A percentile compares a stretch with the other conserved stretches of the same genome.
Evolutionary conservation across 2,113 vertebrate species (phyloP).

Genomic region (Lepus timidus): DNA sequence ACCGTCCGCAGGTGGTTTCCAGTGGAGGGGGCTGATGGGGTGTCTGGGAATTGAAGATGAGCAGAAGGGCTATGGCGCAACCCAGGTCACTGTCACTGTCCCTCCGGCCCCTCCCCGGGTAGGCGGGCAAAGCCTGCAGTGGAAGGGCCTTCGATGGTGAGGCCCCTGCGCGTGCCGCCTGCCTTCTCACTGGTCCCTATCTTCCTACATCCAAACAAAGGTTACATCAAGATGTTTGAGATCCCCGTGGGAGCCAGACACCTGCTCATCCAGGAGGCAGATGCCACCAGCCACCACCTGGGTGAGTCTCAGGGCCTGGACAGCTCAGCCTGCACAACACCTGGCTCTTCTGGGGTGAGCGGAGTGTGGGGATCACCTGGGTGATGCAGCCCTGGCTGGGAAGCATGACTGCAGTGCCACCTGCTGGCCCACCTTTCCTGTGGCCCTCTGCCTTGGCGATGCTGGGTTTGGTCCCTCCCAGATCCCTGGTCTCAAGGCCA

Average conservation of each 20-base stretch:
- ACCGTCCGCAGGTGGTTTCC: neutral
- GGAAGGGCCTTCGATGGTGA: neutral
- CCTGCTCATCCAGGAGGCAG: conserved; percentile 95
- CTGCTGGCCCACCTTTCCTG: neutral
- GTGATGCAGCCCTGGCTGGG: too few species aligned
- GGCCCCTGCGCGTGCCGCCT: fast-evolving
- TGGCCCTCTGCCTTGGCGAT: neutral
- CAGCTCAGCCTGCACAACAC: fast-evolving
- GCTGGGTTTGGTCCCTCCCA: neutral
- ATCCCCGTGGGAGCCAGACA: conserved; percentile 96
- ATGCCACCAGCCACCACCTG: conserved; percentile 91
- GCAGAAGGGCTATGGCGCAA: neutral
- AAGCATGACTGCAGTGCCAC: neutral
- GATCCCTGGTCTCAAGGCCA: neutral
- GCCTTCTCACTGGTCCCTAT: neutral
- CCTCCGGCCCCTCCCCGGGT: neutral
- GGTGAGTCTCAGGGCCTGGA: conserved; percentile 86
- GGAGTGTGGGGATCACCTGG: neutral
- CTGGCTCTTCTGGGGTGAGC: neutral
- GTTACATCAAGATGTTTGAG: conserved; percentile 96
- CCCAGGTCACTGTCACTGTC: neutral
- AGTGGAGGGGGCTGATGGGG: neutral
- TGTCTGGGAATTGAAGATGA: neutral
- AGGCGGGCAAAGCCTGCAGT: fast-evolving
- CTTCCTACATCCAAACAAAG: conserved; percentile 84